Percentiles rank a stretch among this genome's conserved stretches.
phyloP scores from a whole-genome alignment of 2,113 vertebrate species.

The Xerus inauris region DNA sequence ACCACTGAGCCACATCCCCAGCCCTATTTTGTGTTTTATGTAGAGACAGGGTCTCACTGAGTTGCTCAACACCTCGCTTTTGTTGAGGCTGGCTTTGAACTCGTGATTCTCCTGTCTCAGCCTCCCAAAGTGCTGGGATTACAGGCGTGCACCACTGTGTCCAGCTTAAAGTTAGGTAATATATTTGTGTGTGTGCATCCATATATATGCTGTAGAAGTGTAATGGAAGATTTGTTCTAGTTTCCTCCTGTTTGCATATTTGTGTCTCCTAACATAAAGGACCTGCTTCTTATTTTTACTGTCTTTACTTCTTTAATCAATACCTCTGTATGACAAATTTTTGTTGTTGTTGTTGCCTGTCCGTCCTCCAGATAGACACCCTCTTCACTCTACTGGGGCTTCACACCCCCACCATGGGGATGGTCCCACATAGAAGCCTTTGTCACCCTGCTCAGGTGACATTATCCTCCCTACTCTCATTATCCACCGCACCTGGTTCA shows the following conservation, averaged over 20 bases:
- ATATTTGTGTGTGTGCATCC: not conserved
- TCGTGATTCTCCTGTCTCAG: no score
- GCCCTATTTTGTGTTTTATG: no score
- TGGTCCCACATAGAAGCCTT: no score
- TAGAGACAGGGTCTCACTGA: no score
- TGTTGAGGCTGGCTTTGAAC: no score
- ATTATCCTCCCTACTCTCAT: not conserved
- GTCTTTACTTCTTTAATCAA: not conserved
- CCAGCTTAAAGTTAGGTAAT: not conserved
- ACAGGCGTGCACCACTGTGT: no score
- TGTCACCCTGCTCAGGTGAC: not conserved
- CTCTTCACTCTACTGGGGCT: not conserved
- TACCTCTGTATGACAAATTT: not conserved
- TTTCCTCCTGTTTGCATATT: not conserved
- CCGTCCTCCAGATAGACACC: not conserved
- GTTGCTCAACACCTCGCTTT: no score
- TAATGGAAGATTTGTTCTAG: not conserved
- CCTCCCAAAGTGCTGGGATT: no score
- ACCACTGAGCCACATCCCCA: no score
- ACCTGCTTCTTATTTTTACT: not conserved
- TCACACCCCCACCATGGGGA: not conserved
- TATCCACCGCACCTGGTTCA: not conserved
- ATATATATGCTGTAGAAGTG: not conserved
- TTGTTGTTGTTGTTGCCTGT: not conserved
- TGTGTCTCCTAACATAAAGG: not conserved